Conservation (phyloP, 2,888 invertebrate species). For the Synergus umbraculus region DNA sequence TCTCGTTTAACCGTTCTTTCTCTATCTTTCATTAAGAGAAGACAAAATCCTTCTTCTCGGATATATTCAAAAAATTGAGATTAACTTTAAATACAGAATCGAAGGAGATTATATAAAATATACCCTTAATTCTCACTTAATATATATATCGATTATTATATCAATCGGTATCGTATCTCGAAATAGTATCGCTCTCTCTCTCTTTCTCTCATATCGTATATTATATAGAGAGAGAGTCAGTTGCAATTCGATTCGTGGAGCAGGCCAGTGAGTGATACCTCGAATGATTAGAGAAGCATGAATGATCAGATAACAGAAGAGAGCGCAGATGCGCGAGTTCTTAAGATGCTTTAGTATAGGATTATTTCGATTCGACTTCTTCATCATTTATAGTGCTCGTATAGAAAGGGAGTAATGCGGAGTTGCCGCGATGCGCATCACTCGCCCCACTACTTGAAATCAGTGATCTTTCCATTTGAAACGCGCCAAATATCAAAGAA, state of each 20-base stretch:
- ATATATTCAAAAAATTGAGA: no score
- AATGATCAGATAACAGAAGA: not conserved
- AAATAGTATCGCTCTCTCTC: not conserved
- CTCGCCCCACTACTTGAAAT: conserved; percentile 70
- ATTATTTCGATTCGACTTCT: conserved; percentile 59
- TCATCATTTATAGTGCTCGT: conserved; percentile 67
- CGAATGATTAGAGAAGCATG: conserved; percentile 4
- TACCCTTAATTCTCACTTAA: no score
- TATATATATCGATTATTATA: not conserved
- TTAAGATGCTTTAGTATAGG: not conserved
- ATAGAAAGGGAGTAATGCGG: conserved; percentile 76
- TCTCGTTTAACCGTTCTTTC: no score
- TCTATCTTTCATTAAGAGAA: no score
- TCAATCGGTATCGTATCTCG: not conserved
- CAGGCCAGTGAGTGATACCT: not conserved
- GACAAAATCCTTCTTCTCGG: no score
- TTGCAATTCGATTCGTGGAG: conserved; percentile 1
- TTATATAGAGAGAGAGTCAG: no score
- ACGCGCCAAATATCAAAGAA: conserved; percentile 64
- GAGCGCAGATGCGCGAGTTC: not conserved
- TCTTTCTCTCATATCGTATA: not conserved
- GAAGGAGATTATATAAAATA: no score
- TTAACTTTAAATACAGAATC: no score
- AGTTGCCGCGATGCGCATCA: conserved; percentile 77
- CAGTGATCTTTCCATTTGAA: conserved; percentile 62